These are phyloP conservation scores for Cepaea hortensis DNA, from an alignment of 2,888 invertebrate genomes.

Conservation along the genomic window DNA sequence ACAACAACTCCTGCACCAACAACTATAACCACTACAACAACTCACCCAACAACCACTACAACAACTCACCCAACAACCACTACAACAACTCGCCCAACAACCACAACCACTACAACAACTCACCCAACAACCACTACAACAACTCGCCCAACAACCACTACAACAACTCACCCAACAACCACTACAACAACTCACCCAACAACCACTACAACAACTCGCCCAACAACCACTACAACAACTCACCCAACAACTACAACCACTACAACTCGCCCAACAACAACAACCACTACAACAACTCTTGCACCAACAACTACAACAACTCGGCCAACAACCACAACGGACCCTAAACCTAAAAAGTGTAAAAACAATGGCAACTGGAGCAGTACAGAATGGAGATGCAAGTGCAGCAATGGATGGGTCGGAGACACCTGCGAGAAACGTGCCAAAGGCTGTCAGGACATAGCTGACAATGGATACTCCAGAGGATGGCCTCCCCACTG, in stretches of 20 bases:
- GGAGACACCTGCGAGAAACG: background rate
- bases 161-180: background rate
- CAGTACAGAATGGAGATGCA: background rate
- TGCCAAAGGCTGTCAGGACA: background rate
- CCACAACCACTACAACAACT: background rate
- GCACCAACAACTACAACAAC: background rate
- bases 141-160: background rate
- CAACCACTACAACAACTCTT: too few relatives aligned
- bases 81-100: background rate
- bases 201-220: background rate
- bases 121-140: background rate
- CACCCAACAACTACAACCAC: too few relatives aligned
- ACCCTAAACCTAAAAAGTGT: background rate
- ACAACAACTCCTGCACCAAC: too few relatives aligned
- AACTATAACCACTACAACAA: too few relatives aligned
- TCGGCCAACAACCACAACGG: background rate
- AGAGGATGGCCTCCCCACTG: conserved; percentile 1
- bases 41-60: background rate
- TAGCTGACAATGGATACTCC: background rate
- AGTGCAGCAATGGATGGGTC: conserved; percentile 1
- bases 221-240: too few relatives aligned
- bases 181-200: background rate
- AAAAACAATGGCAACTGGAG: conserved; percentile 2
- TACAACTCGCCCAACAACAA: too few relatives aligned
- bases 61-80: background rate